phyloP scores from a whole-genome alignment of 30 jellyfish, hydroid and myxozoan species.

The Hydra vulgaris region DNA sequence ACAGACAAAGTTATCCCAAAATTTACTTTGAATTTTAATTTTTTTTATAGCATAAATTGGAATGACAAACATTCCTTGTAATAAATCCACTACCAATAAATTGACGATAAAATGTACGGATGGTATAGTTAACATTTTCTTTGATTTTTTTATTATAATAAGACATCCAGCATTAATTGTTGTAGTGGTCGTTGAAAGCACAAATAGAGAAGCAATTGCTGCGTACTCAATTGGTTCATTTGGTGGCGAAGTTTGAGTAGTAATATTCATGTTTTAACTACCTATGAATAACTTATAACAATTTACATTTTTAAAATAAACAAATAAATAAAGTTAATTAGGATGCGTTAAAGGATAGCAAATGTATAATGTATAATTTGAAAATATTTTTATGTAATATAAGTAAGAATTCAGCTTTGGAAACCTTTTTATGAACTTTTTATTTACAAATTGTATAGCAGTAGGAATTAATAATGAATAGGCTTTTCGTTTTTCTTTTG shows the following conservation, averaged over 20 bases:
- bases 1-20: neutral
- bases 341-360: no score
- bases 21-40: neutral
- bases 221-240: neutral
- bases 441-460: no score
- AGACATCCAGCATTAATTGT: constrained; percentile 7
- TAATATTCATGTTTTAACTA: neutral
- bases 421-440: no score
- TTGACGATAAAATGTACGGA: constrained; percentile 5
- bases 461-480: no score
- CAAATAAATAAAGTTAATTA: no score
- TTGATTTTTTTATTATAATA: neutral
- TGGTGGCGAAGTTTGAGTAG: neutral
- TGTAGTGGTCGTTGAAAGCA: constrained; percentile 4
- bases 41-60: constrained; percentile 27
- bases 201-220: neutral
- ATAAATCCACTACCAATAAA: constrained; percentile 4
- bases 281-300: no score
- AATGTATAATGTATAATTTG: no score
- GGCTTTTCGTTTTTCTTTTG: no score
- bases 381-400: no score
- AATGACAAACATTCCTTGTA: constrained; percentile 16
- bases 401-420: no score
- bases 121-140: neutral
- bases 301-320: no score